These are phyloP conservation scores for Microcebus lehilahytsara DNA, from an alignment of 2,113 vertebrate genomes.

Conservation along the genomic window DNA sequence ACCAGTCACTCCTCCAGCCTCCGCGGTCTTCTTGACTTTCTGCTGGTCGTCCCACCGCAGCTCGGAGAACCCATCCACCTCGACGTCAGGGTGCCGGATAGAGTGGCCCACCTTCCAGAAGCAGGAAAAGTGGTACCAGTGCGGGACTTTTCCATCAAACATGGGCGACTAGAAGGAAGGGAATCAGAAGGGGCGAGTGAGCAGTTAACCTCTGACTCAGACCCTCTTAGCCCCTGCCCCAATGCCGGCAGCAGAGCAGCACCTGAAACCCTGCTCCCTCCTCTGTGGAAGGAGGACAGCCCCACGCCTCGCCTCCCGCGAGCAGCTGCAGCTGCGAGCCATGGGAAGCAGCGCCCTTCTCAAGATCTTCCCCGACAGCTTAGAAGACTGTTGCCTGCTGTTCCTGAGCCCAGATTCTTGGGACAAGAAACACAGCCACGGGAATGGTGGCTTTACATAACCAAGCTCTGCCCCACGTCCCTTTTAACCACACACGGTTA, in stretches of 20 bases:
- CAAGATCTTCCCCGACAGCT: not conserved
- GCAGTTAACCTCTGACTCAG: accelerated
- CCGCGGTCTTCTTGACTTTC: slow-evolving; percentile 95
- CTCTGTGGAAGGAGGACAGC: not conserved
- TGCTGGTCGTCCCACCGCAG: slow-evolving; percentile 98
- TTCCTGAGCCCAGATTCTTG: too few relatives aligned
- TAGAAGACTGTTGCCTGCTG: not conserved
- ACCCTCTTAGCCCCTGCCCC: too few relatives aligned
- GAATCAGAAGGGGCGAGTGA: not conserved
- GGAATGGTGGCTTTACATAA: not conserved
- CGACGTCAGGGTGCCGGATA: slow-evolving; percentile 87
- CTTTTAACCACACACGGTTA: accelerated
- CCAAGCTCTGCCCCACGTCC: not conserved
- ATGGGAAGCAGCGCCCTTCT: not conserved
- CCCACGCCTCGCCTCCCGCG: accelerated
- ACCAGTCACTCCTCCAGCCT: slow-evolving; percentile 88
- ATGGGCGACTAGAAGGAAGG: slow-evolving; percentile 90
- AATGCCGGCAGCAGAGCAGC: accelerated
- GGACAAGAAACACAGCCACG: not conserved
- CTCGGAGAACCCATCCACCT: slow-evolving; percentile 92
- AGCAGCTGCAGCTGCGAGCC: accelerated
- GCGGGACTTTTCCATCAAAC: slow-evolving; percentile 98
- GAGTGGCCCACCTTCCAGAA: slow-evolving; percentile 94
- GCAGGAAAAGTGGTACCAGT: slow-evolving; percentile 98
- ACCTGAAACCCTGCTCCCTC: too few relatives aligned